A percentile compares a stretch with the other conserved stretches of the same genome.
These are phyloP conservation scores for Coryphaenoides rupestris DNA, from an alignment of 2,113 vertebrate genomes.

Conservation along the genomic window DNA sequence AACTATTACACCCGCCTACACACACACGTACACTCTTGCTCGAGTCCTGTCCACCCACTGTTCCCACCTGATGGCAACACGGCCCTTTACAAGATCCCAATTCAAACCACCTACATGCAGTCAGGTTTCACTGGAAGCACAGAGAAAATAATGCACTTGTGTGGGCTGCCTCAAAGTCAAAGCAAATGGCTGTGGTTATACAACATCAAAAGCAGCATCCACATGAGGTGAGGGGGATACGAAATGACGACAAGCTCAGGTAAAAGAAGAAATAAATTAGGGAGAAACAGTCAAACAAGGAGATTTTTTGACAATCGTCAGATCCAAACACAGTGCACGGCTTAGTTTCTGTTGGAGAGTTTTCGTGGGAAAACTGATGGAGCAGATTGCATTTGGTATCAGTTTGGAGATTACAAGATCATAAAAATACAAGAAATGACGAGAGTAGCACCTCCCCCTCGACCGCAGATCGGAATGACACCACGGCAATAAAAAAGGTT, in stretches of 20 bases:
- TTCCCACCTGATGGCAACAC: slow-evolving; percentile 56
- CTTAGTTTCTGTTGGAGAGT: too few relatives aligned
- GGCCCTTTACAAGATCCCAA: slow-evolving; percentile 57
- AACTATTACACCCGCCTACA: not conserved
- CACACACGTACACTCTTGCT: slow-evolving; percentile 8
- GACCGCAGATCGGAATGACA: not conserved
- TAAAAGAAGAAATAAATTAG: too few relatives aligned
- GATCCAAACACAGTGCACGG: too few relatives aligned
- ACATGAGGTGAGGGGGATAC: too few relatives aligned
- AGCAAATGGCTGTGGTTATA: slow-evolving; percentile 17
- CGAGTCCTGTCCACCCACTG: slow-evolving; percentile 14
- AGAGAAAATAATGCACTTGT: not conserved
- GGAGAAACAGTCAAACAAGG: too few relatives aligned
- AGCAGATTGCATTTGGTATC: not conserved
- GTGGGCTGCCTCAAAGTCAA: slow-evolving; percentile 19
- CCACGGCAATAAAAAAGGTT: not conserved
- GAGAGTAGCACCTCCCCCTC: too few relatives aligned
- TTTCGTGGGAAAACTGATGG: too few relatives aligned
- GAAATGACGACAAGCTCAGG: too few relatives aligned
- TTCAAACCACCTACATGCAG: slow-evolving; percentile 50
- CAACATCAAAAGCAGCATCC: slow-evolving; percentile 18
- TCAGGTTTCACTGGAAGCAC: slow-evolving; percentile 19
- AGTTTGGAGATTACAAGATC: too few relatives aligned
- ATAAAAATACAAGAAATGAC: too few relatives aligned
- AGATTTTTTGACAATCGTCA: too few relatives aligned